Conservation (phyloP, 2,113 vertebrate species). For the Poecile atricapillus region DNA sequence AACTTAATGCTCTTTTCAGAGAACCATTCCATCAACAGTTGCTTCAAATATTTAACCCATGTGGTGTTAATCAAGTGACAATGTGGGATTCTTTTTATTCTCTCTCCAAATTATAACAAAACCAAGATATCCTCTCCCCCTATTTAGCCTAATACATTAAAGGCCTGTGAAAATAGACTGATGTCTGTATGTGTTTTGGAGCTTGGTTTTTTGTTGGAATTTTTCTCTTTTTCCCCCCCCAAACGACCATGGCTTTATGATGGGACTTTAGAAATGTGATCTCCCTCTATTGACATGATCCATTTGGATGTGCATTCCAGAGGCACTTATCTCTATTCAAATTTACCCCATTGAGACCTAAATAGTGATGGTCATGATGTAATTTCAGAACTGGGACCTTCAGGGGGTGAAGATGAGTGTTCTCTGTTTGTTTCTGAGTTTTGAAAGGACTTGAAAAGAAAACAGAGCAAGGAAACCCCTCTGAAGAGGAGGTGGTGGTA, state of each 20-base stretch:
- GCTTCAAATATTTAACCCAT: not conserved
- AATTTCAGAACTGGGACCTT: not conserved
- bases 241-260: not conserved
- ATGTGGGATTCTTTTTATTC: not conserved
- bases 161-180: not conserved
- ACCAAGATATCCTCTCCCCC: not conserved
- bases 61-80: not conserved
- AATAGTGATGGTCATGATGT: not conserved
- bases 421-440: not conserved
- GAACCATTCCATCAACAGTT: not conserved
- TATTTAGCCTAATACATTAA: not conserved
- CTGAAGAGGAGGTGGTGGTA: not conserved
- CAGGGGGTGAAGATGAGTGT: not conserved
- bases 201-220: fast-evolving
- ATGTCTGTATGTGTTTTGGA: not conserved
- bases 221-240: fast-evolving
- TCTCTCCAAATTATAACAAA: not conserved
- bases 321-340: not conserved
- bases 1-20: not conserved
- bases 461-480: not conserved
- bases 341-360: not conserved
- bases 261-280: not conserved
- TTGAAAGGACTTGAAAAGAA: not conserved
- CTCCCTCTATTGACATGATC: not conserved
- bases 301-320: not conserved